Conservation (phyloP, 1,140 invertebrate genomes). For the Drosophila kurseongensis region DNA sequence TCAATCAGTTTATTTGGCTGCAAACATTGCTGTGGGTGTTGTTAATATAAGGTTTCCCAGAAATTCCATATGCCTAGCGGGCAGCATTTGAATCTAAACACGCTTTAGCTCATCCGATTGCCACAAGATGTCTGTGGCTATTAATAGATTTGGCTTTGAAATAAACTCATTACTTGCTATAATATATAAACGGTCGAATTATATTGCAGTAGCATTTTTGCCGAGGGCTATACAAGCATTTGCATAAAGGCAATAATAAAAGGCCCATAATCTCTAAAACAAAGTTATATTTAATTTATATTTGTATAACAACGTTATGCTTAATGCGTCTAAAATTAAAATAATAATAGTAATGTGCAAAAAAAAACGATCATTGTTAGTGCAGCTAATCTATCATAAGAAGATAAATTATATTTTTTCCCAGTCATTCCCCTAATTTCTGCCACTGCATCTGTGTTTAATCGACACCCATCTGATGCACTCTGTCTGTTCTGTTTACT, state of each 20-base stretch:
- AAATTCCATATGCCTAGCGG: neutral
- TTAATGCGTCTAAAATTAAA: too few relatives aligned
- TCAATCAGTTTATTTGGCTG: constrained; percentile 19
- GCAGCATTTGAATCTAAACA: neutral
- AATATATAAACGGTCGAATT: too few relatives aligned
- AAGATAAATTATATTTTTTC: neutral
- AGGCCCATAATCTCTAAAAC: too few relatives aligned
- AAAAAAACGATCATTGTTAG: neutral
- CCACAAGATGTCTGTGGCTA: neutral
- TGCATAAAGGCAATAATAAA: too few relatives aligned
- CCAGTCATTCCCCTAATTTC: neutral
- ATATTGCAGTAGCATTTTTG: too few relatives aligned
- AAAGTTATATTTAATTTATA: too few relatives aligned
- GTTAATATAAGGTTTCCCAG: neutral
- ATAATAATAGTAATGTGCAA: too few relatives aligned
- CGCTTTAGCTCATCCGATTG: neutral
- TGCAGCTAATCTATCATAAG: too few relatives aligned
- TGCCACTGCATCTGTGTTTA: constrained; percentile 15
- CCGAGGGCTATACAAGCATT: too few relatives aligned
- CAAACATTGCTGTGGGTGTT: neutral
- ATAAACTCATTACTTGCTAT: too few relatives aligned
- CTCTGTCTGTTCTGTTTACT: neutral
- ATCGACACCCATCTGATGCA: constrained; percentile 21
- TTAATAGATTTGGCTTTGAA: neutral
- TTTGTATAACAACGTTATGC: too few relatives aligned